These are phyloP conservation scores for Gallinago nigripennis DNA, from an alignment of 2,797 vertebrate genomes.

Conservation along the genomic window DNA sequence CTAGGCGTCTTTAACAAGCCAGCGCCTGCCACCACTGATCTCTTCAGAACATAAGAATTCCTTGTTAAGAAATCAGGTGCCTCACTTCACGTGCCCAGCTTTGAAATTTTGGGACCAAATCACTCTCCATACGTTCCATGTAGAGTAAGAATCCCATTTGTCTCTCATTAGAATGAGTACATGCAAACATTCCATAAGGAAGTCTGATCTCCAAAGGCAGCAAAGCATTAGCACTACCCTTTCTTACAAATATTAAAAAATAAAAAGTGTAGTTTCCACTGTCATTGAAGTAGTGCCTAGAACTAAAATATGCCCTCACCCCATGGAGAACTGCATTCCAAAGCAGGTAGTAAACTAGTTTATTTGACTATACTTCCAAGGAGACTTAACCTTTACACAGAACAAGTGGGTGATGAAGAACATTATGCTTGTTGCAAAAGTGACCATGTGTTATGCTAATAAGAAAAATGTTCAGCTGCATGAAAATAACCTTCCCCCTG, in stretches of 20 bases:
- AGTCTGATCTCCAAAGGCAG: not conserved
- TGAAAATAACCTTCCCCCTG: slow-evolving; percentile 6
- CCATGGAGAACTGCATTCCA: not conserved
- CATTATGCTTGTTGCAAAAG: slow-evolving; percentile 22
- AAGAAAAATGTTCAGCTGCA: slow-evolving; percentile 18
- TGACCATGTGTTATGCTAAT: slow-evolving; percentile 23
- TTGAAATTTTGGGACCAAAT: not conserved
- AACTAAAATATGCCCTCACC: not conserved
- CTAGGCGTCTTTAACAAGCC: not conserved
- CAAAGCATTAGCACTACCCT: not conserved
- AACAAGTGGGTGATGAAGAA: slow-evolving; percentile 1
- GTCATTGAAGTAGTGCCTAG: not conserved
- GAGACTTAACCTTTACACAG: slow-evolving; percentile 7
- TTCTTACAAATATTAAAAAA: not conserved
- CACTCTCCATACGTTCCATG: not conserved
- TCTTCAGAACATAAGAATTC: not conserved
- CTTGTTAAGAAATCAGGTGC: not conserved
- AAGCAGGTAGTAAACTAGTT: not conserved
- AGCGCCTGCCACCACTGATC: not conserved
- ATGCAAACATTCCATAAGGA: not conserved
- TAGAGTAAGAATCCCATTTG: not conserved
- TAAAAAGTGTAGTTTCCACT: not conserved
- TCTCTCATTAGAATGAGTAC: not conserved
- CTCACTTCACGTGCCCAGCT: not conserved
- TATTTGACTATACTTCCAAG: not conserved